Percentiles rank a stretch among this genome's conserved stretches.
These are phyloP conservation scores for Dicyrtomina minuta DNA, from an alignment of 2,888 invertebrate species.

Conservation along the genomic window DNA sequence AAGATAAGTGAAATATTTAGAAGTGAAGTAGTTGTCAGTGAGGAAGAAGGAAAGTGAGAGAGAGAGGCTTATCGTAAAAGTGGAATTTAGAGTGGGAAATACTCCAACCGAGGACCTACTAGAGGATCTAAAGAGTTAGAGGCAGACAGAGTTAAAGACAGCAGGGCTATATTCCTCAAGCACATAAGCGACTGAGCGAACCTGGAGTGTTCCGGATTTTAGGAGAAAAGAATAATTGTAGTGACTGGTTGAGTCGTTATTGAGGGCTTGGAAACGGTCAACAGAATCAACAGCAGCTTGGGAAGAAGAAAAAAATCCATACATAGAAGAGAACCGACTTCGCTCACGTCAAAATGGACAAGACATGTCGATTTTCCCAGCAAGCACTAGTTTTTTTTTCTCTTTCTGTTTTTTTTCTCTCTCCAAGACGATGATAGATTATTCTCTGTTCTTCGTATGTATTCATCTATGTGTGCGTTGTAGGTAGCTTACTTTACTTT, in stretches of 20 bases:
- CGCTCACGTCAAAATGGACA: slow-evolving; percentile 45
- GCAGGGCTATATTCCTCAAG: no score
- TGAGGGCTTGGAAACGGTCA: slow-evolving; percentile 20
- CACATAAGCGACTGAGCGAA: neutral
- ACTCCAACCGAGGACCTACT: no score
- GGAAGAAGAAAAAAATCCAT: slow-evolving; percentile 27
- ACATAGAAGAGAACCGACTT: slow-evolving; percentile 32
- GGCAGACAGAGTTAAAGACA: slow-evolving; percentile 18
- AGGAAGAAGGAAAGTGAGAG: no score
- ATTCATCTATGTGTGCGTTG: slow-evolving; percentile 5
- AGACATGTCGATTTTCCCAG: slow-evolving; percentile 51
- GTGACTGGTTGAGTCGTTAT: slow-evolving; percentile 19
- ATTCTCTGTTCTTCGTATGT: slow-evolving; percentile 44
- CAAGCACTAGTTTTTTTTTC: slow-evolving; percentile 40
- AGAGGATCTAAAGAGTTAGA: no score
- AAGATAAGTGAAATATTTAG: neutral
- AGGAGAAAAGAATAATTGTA: slow-evolving; percentile 27
- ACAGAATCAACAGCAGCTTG: slow-evolving; percentile 25
- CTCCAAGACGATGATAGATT: slow-evolving; percentile 52
- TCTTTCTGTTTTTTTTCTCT: slow-evolving; percentile 33
- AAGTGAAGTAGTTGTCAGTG: no score
- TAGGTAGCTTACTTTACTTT: neutral
- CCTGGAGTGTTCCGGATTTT: slow-evolving; percentile 23
- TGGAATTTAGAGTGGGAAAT: no score
- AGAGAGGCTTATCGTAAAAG: no score